phyloP scores from a whole-genome alignment of 2,797 vertebrate genomes.

The Sebastes oblongus region DNA sequence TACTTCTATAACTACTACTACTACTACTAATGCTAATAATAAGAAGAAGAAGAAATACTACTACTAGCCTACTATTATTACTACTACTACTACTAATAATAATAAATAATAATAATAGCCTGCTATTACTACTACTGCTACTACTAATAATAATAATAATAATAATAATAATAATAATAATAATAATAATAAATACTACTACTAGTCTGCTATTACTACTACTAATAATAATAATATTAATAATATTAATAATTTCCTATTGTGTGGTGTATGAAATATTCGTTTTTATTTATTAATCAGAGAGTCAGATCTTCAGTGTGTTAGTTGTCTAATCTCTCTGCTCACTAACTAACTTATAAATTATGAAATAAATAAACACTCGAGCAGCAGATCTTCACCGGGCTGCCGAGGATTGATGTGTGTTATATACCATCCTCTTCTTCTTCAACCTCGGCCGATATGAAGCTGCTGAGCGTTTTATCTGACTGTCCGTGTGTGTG shows the following conservation, averaged over 20 bases:
- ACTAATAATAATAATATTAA: too few species aligned
- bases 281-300: not conserved
- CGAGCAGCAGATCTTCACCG: not conserved
- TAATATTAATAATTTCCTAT: too few species aligned
- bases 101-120: fast-evolving
- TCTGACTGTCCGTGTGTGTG: not conserved
- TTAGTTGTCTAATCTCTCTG: not conserved
- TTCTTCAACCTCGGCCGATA: not conserved
- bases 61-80: too few species aligned
- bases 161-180: too few species aligned
- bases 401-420: conserved; percentile 21
- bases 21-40: not conserved
- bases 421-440: not conserved
- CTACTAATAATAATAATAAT: too few species aligned
- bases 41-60: too few species aligned
- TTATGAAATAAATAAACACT: not conserved
- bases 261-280: not conserved
- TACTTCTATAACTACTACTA: fast-evolving
- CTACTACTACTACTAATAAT: too few species aligned
- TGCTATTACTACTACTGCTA: too few species aligned
- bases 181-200: too few species aligned
- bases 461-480: not conserved
- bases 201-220: too few species aligned
- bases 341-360: not conserved
- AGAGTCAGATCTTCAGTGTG: not conserved